Percentiles rank a stretch among this genome's conserved stretches.
Evolutionary conservation across 2,888 invertebrate genomes (phyloP).

Genomic region (Thysanoteuthis rhombus): DNA sequence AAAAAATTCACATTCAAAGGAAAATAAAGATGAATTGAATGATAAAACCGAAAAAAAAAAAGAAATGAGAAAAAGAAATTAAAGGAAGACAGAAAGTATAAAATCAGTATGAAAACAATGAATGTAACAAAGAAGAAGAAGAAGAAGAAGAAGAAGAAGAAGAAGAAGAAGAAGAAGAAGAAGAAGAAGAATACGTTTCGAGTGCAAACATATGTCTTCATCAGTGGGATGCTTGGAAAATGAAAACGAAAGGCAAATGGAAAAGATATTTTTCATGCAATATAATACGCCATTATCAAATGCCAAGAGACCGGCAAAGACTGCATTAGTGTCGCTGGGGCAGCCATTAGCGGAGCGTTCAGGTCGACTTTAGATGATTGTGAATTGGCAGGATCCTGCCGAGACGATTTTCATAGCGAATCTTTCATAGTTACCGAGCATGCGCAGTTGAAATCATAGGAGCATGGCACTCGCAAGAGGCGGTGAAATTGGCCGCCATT

Average conservation of each 20-base stretch:
- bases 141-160: no score
- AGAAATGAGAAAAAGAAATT: no score
- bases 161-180: not conserved
- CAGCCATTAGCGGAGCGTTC: not conserved
- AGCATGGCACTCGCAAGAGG: no score
- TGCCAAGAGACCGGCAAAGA: not conserved
- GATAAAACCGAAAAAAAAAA: no score
- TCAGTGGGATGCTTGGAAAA: not conserved
- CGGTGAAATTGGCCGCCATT: no score
- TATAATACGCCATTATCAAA: not conserved
- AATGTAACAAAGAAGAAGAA: no score
- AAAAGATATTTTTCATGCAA: not conserved
- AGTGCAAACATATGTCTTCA: not conserved
- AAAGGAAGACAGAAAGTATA: no score
- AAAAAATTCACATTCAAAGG: no score
- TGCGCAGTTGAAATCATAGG: no score
- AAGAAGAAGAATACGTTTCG: not conserved
- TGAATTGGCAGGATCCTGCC: not conserved
- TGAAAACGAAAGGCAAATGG: not conserved
- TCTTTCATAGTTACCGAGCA: no score
- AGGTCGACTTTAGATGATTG: not conserved
- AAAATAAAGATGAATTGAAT: no score
- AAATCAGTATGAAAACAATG: no score
- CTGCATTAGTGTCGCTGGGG: not conserved
- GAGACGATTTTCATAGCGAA: not conserved